phyloP scores from a whole-genome alignment of 2,113 vertebrate species.

The Sminthopsis crassicaudata region DNA sequence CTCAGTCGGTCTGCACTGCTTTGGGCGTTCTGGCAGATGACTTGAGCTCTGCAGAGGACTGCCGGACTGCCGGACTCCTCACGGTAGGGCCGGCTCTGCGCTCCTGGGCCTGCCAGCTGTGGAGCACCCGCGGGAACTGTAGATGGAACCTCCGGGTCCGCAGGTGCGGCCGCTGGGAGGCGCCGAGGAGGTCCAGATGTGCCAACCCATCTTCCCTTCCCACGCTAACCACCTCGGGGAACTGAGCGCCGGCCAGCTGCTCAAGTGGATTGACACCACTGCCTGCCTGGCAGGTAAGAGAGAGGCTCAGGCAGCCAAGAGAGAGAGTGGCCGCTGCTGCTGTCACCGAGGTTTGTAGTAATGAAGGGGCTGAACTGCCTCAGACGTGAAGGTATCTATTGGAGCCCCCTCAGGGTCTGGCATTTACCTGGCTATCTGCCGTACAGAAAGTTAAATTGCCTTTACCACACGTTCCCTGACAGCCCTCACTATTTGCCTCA shows the following conservation, averaged over 20 bases:
- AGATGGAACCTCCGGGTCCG: neutral
- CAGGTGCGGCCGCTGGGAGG: neutral
- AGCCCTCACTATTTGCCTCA: neutral
- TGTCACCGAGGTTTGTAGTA: too few relatives aligned
- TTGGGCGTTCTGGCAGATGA: neutral
- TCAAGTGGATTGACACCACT: constrained; percentile 86
- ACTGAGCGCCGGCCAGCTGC: constrained; percentile 85
- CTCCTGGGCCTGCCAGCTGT: neutral
- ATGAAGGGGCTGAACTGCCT: neutral
- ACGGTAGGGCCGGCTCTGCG: neutral
- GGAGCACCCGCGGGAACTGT: neutral
- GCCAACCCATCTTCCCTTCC: constrained; percentile 81
- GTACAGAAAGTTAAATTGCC: neutral
- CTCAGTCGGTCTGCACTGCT: neutral
- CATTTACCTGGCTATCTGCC: neutral
- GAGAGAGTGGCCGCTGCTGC: neutral
- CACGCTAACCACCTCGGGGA: constrained; percentile 81
- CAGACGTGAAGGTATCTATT: neutral
- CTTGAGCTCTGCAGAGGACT: neutral
- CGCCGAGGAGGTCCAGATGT: constrained; percentile 78
- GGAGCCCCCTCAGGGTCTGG: neutral
- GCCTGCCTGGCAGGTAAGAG: constrained; percentile 86
- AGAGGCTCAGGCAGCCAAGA: too few relatives aligned
- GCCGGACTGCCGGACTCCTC: too few relatives aligned
- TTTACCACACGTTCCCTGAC: neutral